phyloP scores from a whole-genome alignment of 92 coral and sea anemone species.

The Blastomussa wellsi region DNA sequence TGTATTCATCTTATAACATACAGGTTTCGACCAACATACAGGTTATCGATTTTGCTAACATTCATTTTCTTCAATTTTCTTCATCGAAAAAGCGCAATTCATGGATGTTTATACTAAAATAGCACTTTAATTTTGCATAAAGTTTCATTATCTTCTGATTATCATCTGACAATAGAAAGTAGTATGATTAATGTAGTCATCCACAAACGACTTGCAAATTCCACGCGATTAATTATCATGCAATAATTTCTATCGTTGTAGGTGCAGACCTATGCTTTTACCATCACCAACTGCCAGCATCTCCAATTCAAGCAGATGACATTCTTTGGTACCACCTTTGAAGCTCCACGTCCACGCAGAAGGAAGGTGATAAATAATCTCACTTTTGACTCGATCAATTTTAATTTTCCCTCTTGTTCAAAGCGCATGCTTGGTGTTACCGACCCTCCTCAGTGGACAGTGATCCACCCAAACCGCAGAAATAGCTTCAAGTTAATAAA shows the following conservation, averaged over 20 bases:
- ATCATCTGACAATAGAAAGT: too few species aligned
- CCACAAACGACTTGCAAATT: too few species aligned
- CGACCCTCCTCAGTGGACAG: conserved; percentile 71
- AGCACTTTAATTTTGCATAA: too few species aligned
- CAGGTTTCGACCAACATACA: too few species aligned
- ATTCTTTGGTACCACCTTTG: conserved; percentile 73
- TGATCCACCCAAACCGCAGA: conserved; percentile 21
- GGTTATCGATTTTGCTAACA: too few species aligned
- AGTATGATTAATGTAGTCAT: too few species aligned
- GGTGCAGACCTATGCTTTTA: conserved; percentile 64
- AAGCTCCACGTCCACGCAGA: conserved; percentile 30
- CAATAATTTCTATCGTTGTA: neutral
- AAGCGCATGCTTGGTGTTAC: conserved; percentile 68
- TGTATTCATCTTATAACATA: too few species aligned
- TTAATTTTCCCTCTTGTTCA: conserved; percentile 74
- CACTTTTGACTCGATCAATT: conserved; percentile 58
- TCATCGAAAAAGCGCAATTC: too few species aligned
- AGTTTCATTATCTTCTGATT: too few species aligned
- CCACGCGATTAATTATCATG: too few species aligned
- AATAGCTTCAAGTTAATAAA: conserved; percentile 18
- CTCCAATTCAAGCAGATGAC: conserved; percentile 60
- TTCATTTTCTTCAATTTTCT: too few species aligned
- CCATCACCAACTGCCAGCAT: conserved; percentile 54
- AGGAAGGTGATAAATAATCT: conserved; percentile 42
- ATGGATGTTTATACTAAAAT: too few species aligned